phyloP scores from a whole-genome alignment of 2,888 invertebrate species.

The Diarsia mendica region DNA sequence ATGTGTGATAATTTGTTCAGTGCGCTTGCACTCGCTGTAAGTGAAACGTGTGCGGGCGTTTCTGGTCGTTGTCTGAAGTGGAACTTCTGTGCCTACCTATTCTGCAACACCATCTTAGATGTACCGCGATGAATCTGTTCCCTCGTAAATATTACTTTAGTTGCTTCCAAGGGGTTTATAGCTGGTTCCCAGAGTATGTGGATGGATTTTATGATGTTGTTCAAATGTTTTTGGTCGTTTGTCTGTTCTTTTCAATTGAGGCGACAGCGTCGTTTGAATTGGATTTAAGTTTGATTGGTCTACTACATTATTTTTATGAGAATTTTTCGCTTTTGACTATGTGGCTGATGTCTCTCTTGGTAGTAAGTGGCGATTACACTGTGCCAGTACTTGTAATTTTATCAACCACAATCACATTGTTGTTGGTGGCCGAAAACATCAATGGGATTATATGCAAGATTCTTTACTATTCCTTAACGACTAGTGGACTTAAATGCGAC shows the following conservation, averaged over 20 bases:
- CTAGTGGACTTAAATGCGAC: not conserved
- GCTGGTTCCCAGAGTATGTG: slow-evolving; percentile 48
- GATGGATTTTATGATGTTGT: slow-evolving; percentile 56
- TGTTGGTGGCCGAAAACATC: not conserved
- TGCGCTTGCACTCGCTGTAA: no score
- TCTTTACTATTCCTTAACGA: not conserved
- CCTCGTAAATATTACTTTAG: slow-evolving; percentile 68
- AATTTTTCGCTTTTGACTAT: not conserved
- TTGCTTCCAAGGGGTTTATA: slow-evolving; percentile 55
- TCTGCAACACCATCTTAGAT: slow-evolving; percentile 3
- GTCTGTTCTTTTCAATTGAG: slow-evolving; percentile 32
- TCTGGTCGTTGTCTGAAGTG: not conserved
- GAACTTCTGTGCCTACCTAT: slow-evolving; percentile 1
- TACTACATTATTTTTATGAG: slow-evolving; percentile 12
- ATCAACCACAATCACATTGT: not conserved
- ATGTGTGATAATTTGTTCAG: not conserved
- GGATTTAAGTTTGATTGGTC: slow-evolving; percentile 12
- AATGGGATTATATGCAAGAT: no score
- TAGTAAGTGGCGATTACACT: not conserved
- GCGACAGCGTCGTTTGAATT: slow-evolving; percentile 29
- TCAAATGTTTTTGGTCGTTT: slow-evolving; percentile 47
- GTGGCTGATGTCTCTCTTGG: not conserved
- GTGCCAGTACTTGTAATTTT: not conserved
- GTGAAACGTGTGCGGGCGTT: not conserved
- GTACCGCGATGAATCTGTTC: slow-evolving; percentile 57